Conservation (phyloP, 2,113 vertebrate genomes). For the Muscicapa adusta region DNA sequence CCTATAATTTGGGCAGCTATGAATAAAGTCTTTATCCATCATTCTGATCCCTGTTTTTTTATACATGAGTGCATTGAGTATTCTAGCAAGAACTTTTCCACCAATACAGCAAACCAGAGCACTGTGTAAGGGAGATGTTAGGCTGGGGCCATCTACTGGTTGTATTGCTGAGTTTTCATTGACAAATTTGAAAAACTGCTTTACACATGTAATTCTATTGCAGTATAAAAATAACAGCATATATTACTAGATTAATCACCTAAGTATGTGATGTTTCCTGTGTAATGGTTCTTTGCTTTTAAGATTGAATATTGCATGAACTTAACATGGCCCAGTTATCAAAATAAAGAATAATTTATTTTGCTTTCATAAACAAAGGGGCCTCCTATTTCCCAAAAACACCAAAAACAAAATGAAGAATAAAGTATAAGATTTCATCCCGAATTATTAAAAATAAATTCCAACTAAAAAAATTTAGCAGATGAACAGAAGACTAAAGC, state of each 20-base stretch:
- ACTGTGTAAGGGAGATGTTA: background rate
- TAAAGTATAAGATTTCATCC: background rate
- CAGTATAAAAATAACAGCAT: background rate
- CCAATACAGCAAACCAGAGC: background rate
- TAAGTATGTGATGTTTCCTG: background rate
- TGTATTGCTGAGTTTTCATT: background rate
- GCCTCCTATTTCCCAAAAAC: background rate
- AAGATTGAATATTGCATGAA: background rate
- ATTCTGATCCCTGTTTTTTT: background rate
- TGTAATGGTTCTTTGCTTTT: background rate
- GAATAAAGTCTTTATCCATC: background rate
- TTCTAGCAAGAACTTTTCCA: background rate
- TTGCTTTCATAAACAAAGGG: background rate
- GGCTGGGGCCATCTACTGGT: conserved; percentile 57
- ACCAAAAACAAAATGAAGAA: background rate
- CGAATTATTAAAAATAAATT: too few relatives aligned
- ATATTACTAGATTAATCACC: background rate
- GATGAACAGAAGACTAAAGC: background rate
- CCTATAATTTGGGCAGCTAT: background rate
- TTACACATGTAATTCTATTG: background rate
- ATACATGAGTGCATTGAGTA: background rate
- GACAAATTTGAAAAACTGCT: background rate
- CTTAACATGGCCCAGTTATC: background rate
- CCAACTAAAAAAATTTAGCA: background rate
- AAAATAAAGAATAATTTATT: background rate